Evolutionary conservation across 1,140 invertebrate genomes (phyloP).

Genomic region (Pogonus chalceus): DNA sequence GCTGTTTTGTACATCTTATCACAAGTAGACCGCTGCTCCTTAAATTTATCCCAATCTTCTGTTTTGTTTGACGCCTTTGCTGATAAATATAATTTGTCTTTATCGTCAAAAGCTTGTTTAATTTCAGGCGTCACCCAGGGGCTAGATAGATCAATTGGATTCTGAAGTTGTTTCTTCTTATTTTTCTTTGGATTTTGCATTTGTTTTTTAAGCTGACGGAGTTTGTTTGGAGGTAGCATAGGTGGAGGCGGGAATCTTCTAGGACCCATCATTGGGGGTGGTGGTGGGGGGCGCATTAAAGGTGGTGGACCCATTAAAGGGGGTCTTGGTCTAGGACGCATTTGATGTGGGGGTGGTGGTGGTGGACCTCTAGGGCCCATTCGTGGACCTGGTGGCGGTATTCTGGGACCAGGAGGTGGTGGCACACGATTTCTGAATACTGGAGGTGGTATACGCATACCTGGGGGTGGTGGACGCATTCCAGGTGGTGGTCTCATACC

Average conservation of each 20-base stretch:
- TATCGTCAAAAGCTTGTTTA: slow-evolving; percentile 28
- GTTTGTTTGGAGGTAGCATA: slow-evolving; percentile 13
- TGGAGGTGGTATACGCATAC: slow-evolving; percentile 21
- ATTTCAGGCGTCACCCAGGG: slow-evolving; percentile 32
- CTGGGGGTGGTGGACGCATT: slow-evolving; percentile 20
- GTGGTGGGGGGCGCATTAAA: slow-evolving; percentile 16
- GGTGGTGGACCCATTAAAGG: slow-evolving; percentile 16
- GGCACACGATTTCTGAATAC: slow-evolving; percentile 15
- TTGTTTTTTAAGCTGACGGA: slow-evolving; percentile 18
- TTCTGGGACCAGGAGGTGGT: slow-evolving; percentile 25
- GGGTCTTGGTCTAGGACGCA: background rate
- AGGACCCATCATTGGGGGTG: slow-evolving; percentile 24
- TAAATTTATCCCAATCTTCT: slow-evolving; percentile 31
- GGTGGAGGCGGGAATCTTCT: slow-evolving; percentile 15
- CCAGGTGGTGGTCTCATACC: slow-evolving; percentile 8
- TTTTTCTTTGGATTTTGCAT: slow-evolving; percentile 25
- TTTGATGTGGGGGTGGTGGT: slow-evolving; percentile 8
- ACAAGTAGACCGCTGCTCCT: slow-evolving; percentile 32
- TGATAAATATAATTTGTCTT: slow-evolving; percentile 27
- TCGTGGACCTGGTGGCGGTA: slow-evolving; percentile 17
- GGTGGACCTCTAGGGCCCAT: background rate
- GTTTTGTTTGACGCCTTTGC: slow-evolving; percentile 29
- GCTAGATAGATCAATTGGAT: slow-evolving; percentile 29
- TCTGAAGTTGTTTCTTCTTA: slow-evolving; percentile 19
- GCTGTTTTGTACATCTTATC: slow-evolving; percentile 30